These are phyloP conservation scores for Sporophila hypoxantha DNA, from an alignment of 2,113 vertebrate species.

Conservation along the genomic window DNA sequence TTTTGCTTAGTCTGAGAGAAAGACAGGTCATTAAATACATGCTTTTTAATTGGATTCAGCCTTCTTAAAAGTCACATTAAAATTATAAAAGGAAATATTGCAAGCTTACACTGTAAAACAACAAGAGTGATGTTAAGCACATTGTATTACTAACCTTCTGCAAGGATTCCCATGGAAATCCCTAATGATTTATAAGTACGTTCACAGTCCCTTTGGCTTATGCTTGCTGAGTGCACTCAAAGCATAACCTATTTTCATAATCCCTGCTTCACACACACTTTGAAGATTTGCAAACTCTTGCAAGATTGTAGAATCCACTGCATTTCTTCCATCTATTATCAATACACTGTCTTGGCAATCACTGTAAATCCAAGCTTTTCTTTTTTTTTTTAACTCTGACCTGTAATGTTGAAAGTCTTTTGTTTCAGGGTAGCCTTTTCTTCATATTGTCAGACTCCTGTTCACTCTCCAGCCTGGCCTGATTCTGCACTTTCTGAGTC, in stretches of 20 bases:
- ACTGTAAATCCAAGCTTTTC: neutral
- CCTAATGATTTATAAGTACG: neutral
- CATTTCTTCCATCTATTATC: neutral
- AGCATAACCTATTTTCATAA: constrained; percentile 26
- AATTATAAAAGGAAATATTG: constrained; percentile 3
- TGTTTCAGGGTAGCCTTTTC: neutral
- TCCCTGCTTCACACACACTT: neutral
- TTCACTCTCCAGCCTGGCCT: neutral
- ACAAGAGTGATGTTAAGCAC: constrained; percentile 12
- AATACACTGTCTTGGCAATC: neutral
- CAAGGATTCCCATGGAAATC: constrained; percentile 22
- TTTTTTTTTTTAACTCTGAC: neutral
- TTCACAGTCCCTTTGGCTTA: neutral
- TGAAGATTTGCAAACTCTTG: constrained; percentile 6
- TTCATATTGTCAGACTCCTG: neutral
- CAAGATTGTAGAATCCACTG: neutral
- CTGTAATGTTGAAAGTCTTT: neutral
- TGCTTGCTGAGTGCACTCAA: neutral
- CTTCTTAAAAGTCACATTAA: constrained; percentile 22
- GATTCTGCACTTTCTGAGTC: neutral
- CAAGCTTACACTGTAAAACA: constrained; percentile 7
- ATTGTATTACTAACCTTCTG: constrained; percentile 10
- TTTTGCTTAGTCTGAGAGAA: neutral
- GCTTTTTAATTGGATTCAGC: neutral
- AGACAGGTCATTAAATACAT: neutral